These are phyloP conservation scores for Trachythela sp. DNA, from an alignment of 64 coral and sea anemone species.

Conservation along the genomic window DNA sequence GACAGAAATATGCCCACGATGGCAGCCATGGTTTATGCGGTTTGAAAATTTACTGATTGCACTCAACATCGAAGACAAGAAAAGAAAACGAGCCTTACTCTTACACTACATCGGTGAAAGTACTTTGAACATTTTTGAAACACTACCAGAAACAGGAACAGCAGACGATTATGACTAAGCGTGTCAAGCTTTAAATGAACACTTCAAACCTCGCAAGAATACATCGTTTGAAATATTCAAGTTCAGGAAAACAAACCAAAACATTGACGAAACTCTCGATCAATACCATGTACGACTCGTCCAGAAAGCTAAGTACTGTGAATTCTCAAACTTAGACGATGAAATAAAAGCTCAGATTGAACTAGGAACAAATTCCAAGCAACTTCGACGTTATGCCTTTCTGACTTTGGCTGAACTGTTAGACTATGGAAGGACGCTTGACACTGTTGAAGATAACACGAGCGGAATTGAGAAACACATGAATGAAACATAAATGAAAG, in stretches of 20 bases:
- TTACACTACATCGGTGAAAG: neutral
- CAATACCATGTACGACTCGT: neutral
- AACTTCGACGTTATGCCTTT: slow-evolving; percentile 12
- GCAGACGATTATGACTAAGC: neutral
- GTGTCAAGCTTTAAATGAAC: neutral
- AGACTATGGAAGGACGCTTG: neutral
- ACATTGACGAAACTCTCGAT: neutral
- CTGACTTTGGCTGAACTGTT: neutral
- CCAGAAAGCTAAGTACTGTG: neutral
- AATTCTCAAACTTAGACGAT: neutral
- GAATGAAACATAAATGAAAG: neutral
- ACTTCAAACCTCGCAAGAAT: neutral
- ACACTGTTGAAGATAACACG: neutral
- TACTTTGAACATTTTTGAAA: neutral
- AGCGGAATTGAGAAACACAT: neutral
- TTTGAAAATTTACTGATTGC: neutral
- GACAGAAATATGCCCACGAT: too few relatives aligned
- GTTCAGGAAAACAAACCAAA: too few relatives aligned
- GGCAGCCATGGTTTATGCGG: neutral
- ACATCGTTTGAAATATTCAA: neutral
- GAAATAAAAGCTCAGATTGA: slow-evolving; percentile 20
- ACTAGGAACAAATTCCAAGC: neutral
- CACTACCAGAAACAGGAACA: neutral
- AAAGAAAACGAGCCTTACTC: neutral
- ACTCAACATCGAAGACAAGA: neutral